Conservation (phyloP, 2,797 vertebrate species). For the Alcedo quadribrachys region DNA sequence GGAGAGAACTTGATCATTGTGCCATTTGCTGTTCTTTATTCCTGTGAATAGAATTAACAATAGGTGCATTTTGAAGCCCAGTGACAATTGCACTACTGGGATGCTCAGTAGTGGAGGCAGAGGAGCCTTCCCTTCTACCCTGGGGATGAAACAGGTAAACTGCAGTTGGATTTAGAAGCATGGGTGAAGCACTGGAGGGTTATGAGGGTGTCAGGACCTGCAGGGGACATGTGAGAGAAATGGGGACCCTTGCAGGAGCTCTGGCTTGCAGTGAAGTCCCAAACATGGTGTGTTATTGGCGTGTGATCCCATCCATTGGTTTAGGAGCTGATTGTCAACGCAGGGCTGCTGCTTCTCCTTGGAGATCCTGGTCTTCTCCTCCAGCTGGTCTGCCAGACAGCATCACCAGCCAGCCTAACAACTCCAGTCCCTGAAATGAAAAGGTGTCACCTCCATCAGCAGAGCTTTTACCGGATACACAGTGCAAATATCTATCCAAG, state of each 20-base stretch:
- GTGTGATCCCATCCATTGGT: rapidly evolving
- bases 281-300: rapidly evolving
- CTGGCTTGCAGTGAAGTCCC: background rate
- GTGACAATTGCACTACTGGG: background rate
- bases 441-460: slow-evolving; percentile 30
- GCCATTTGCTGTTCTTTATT: background rate
- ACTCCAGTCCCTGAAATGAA: background rate
- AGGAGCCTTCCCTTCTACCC: background rate
- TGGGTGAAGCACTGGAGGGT: background rate
- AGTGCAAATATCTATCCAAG: slow-evolving; percentile 51
- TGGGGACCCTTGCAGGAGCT: background rate
- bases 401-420: background rate
- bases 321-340: background rate
- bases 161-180: background rate
- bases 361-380: background rate
- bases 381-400: background rate
- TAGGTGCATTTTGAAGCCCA: background rate
- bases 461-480: slow-evolving; percentile 11
- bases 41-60: background rate
- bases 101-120: background rate
- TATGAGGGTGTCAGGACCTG: background rate
- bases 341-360: background rate
- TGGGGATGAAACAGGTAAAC: background rate
- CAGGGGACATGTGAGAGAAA: rapidly evolving
- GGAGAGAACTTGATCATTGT: background rate